Evolutionary conservation across 1,140 invertebrate species (phyloP), one percentile per base, ranked within the genome.

Genomic region (Drosophila obscura): DNA sequence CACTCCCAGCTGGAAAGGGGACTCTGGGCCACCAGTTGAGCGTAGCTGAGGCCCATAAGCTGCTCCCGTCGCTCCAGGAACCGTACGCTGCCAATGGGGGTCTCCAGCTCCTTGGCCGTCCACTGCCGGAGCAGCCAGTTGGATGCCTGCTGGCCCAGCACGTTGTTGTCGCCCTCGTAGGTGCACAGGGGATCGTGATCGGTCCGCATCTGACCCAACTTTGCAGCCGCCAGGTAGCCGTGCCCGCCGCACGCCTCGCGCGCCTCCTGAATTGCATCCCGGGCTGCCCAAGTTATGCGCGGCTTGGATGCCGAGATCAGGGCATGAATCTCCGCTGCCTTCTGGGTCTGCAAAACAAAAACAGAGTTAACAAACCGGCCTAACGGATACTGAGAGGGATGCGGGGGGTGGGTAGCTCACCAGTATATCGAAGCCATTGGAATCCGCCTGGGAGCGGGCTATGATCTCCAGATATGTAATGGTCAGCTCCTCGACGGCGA

Each of bases 101-200:
- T 94, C 49, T 94, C 93, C 15, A 92, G 83, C 1, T 93, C 68
- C 6, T 93, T 91, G 39, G 92, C 92, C 24, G 45, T 72, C 93
- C 94, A 95, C 79, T 96, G 94, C 39, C 93, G 93, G 31, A 98
- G 83, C 45, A 98, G 92, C 96, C 96, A 97, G 92, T 99, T 99
- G 90, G 96, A 97, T 0, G 97, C 95, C 93, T 99, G 98, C 90
- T 99, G 98, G 8, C 97, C 94, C 5, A 99, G 93, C 44, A 99
- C 97, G 92, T 98, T 98, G 92, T 98, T 98, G 92, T 99, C 98
- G 5, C 98, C 98, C 93, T 99, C 98, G 83, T 98, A 99, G 0
- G 98, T 99, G 73, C 96, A 96, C 76, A 97, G 97, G 0, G 97
- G 96, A 93, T 99, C 98, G 92, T 98, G 95, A 91, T 98, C 96